Base-by-base conservation (phyloP, 1,140 invertebrate genomes). In the Cotesia glomerata region DNA sequence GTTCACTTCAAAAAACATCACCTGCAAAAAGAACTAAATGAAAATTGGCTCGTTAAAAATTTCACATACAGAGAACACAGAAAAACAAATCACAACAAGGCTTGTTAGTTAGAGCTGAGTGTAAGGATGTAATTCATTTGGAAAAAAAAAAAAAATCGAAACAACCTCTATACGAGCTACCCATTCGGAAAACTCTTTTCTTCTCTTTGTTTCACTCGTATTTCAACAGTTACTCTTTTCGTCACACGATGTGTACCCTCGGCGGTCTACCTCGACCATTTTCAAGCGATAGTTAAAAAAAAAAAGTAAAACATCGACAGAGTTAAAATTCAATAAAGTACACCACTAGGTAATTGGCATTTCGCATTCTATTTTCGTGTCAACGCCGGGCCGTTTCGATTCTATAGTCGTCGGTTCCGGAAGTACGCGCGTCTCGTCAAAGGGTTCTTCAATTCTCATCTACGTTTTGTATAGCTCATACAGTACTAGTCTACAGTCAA, bases 271-370 rank as follows among this genome's bases (percentile, higher is more conserved):
- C 58, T 18, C 58, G 7, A 13, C 16, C 18, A 34, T 59, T 59
- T 59, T 18, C 16, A 63, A 63, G 61, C 32, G 61, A 39, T 36
- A n/a, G 13, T 11, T 36, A 4, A 63, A 63, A 35, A 39, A 39
- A 63, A 62, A 36, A 62, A 36, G 14, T 35, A 9, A 16, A 36
- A 63, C 35, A 16, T 63, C 34, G 35, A 63, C 61, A 36, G 61
- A 69, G 66, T 56, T 69, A 39, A 34, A 69, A 69, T 69, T 69
- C 66, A 69, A 69, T 69, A 69, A 69, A 69, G 66, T 58, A 45
- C 26, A 34, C 32, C 9, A 18, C 26, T 13, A 11, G 13, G 34
- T 69, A 69, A 69, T 56, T 69, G 51, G 32, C 66, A 56, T 69
- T 69, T 69, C 35, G 66, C 66, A 69, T 69, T 67, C 65, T 54